Conservation (phyloP, 2,113 vertebrate species). For the Lagopus leucura region DNA sequence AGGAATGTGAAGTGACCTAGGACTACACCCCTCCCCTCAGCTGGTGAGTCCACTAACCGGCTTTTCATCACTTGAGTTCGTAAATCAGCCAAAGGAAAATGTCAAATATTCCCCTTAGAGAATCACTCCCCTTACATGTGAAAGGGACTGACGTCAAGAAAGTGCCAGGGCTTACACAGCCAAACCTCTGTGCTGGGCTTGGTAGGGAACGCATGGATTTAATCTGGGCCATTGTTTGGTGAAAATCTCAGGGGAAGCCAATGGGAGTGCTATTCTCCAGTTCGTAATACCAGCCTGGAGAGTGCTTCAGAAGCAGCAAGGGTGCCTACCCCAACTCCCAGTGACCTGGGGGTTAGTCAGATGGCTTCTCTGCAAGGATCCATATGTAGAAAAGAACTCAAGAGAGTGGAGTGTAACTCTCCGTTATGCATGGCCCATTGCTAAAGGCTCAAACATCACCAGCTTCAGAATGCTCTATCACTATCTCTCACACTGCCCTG, state of each 20-base stretch:
- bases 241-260: not conserved
- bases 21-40: not conserved
- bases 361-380: not conserved
- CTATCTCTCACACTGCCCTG: not conserved
- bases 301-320: not conserved
- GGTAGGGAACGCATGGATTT: not conserved
- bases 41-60: not conserved
- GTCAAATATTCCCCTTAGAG: not conserved
- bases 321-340: not conserved
- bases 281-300: not conserved
- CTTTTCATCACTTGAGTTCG: not conserved
- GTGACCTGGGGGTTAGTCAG: not conserved
- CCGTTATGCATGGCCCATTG: not conserved
- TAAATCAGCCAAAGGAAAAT: conserved; percentile 14
- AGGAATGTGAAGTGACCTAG: not conserved
- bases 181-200: conserved; percentile 10
- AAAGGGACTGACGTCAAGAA: conserved; percentile 5
- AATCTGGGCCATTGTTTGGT: not conserved
- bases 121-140: not conserved
- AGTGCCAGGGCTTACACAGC: not conserved
- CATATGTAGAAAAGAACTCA: not conserved
- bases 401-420: rapidly evolving
- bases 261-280: not conserved
- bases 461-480: not conserved
- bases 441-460: not conserved